A percentile compares a stretch with the other conserved stretches of the same genome.
phyloP scores from a whole-genome alignment of 2,797 vertebrate species.

The Carduelis carduelis region DNA sequence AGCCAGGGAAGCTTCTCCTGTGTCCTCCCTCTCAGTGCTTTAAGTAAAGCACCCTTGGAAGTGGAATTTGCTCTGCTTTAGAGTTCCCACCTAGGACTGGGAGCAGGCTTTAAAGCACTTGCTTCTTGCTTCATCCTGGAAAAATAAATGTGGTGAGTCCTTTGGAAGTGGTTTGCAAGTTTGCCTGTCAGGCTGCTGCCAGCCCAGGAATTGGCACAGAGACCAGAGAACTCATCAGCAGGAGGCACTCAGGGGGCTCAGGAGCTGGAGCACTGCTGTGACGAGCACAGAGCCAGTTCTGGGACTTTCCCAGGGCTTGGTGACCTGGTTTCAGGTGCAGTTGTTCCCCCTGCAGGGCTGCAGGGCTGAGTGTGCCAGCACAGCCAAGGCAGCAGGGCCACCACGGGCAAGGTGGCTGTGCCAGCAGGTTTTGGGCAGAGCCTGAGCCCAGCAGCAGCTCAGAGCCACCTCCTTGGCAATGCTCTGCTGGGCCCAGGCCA shows the following conservation, averaged over 20 bases:
- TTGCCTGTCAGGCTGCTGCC: neutral
- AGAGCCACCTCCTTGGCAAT: fast-evolving
- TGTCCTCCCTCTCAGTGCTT: neutral
- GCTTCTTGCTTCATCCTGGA: neutral
- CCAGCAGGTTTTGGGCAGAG: neutral
- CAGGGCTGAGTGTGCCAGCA: neutral
- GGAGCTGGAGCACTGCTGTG: neutral
- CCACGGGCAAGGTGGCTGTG: neutral
- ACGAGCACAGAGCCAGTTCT: neutral
- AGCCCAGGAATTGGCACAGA: neutral
- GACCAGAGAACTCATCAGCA: neutral
- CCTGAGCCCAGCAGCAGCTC: neutral
- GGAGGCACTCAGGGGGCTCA: neutral
- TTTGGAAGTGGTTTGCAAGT: neutral
- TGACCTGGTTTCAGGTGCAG: conserved; percentile 38
- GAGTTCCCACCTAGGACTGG: neutral
- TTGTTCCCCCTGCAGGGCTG: neutral
- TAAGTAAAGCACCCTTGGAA: neutral
- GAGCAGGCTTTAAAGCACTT: neutral
- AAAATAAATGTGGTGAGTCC: neutral
- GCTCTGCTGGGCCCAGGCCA: neutral
- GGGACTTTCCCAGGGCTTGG: neutral
- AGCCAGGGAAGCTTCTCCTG: neutral
- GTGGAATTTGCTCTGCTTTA: neutral
- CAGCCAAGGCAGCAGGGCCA: fast-evolving